Conservation (phyloP, 2,888 invertebrate species). For the Teinopalpus imperialis region DNA sequence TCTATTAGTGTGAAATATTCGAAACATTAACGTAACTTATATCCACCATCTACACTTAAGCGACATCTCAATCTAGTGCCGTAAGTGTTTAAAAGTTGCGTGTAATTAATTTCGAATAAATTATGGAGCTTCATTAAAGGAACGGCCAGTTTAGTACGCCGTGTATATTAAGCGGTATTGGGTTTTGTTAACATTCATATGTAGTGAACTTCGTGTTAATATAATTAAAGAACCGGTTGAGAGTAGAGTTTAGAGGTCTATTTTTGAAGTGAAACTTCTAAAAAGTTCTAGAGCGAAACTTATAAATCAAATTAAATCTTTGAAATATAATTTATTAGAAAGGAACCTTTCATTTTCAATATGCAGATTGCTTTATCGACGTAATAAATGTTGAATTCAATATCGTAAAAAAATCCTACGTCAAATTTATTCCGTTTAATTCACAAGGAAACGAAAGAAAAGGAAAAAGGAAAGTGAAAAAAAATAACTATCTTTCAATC, state of each 20-base stretch:
- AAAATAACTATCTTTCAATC: constrained; percentile 31
- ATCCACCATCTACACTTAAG: constrained; percentile 39
- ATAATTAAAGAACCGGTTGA: too few relatives aligned
- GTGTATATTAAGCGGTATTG: neutral
- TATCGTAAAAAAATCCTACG: constrained; percentile 4
- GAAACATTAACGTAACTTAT: constrained; percentile 64
- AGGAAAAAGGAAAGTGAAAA: constrained; percentile 9
- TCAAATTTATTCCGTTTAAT: constrained; percentile 7
- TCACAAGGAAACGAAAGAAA: constrained; percentile 10
- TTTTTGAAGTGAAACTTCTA: too few relatives aligned
- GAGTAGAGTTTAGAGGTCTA: too few relatives aligned
- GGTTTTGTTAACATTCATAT: constrained; percentile 1
- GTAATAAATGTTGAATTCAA: neutral
- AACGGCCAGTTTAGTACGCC: constrained; percentile 5
- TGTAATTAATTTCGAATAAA: constrained; percentile 32
- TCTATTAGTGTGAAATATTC: constrained; percentile 71
- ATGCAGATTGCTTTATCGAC: neutral
- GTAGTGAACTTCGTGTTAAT: too few relatives aligned
- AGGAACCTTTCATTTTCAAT: too few relatives aligned
- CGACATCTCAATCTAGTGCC: constrained; percentile 51
- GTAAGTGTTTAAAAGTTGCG: constrained; percentile 23
- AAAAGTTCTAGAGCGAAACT: too few relatives aligned
- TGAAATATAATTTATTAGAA: too few relatives aligned
- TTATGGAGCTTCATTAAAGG: constrained; percentile 4
- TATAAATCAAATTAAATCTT: too few relatives aligned